phyloP scores from a whole-genome alignment of 2,888 invertebrate species.

The Ophion ellenae region DNA sequence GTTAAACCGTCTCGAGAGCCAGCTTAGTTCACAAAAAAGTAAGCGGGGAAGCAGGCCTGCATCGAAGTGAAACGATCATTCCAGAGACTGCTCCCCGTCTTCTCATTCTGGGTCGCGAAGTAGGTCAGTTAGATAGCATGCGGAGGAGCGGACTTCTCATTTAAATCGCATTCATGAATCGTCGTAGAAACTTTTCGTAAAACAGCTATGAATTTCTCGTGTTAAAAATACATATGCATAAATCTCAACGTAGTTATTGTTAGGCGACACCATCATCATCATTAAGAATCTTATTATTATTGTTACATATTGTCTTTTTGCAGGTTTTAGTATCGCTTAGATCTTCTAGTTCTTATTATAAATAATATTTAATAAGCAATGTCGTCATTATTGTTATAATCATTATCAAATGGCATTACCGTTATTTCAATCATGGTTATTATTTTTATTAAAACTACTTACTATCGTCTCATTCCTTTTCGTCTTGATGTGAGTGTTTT shows the following conservation, averaged over 20 bases:
- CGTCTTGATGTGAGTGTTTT: too few species aligned
- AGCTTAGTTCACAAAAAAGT: constrained; percentile 19
- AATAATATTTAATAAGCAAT: too few species aligned
- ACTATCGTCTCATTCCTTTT: too few species aligned
- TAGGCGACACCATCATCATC: background rate
- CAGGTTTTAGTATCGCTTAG: too few species aligned
- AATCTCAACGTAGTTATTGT: background rate
- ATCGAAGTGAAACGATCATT: constrained; percentile 68
- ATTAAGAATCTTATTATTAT: background rate
- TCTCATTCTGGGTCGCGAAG: constrained; percentile 72
- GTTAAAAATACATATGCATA: background rate
- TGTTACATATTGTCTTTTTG: background rate
- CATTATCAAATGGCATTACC: background rate
- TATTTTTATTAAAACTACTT: too few species aligned
- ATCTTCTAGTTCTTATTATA: too few species aligned
- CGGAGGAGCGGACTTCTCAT: constrained; percentile 65
- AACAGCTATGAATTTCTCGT: constrained; percentile 3
- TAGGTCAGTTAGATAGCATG: constrained; percentile 77
- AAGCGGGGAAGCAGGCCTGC: constrained; percentile 30
- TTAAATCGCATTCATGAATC: constrained; percentile 23
- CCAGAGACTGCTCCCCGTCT: constrained; percentile 68
- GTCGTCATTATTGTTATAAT: too few species aligned
- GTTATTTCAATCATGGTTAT: background rate
- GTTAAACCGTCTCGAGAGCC: constrained; percentile 2
- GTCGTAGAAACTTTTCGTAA: constrained; percentile 3